These are phyloP conservation scores for Stegodyphus mimosarum DNA, from an alignment of 1,140 invertebrate genomes.

Conservation along the genomic window DNA sequence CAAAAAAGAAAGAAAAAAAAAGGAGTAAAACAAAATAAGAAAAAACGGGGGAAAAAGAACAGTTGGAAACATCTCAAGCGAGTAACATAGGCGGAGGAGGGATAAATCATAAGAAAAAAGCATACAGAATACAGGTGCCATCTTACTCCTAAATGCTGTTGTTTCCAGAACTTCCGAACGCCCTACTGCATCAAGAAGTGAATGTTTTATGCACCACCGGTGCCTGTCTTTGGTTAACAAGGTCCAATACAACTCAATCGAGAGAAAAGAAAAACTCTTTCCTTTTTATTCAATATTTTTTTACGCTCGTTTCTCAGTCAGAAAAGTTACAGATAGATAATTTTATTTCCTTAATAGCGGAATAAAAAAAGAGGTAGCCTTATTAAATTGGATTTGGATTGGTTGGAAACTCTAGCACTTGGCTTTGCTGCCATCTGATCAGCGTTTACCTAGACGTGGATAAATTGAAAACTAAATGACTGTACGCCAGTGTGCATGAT, in stretches of 20 bases:
- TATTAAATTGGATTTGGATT: too few species aligned
- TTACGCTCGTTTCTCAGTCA: too few species aligned
- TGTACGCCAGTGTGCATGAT: too few species aligned
- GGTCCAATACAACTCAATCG: constrained; percentile 37
- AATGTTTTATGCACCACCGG: constrained; percentile 21
- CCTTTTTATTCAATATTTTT: not conserved
- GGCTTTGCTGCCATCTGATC: too few species aligned
- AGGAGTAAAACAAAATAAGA: not conserved
- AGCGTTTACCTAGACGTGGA: too few species aligned
- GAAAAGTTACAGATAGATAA: too few species aligned
- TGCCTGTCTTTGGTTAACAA: constrained; percentile 12
- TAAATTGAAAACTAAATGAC: too few species aligned
- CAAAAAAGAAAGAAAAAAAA: too few species aligned
- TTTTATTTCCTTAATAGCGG: too few species aligned
- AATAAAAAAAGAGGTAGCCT: too few species aligned
- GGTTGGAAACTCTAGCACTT: too few species aligned
- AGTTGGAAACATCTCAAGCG: constrained; percentile 31
- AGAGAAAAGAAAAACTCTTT: not conserved
- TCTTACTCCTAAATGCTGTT: constrained; percentile 42
- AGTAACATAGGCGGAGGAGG: constrained; percentile 16
- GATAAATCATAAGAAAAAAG: constrained; percentile 27
- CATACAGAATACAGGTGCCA: constrained; percentile 31
- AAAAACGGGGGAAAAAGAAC: constrained; percentile 7
- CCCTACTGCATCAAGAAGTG: constrained; percentile 11
- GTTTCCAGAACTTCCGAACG: constrained; percentile 11